phyloP scores from a whole-genome alignment of 2,797 vertebrate species.

The Astyanax mexicanus region DNA sequence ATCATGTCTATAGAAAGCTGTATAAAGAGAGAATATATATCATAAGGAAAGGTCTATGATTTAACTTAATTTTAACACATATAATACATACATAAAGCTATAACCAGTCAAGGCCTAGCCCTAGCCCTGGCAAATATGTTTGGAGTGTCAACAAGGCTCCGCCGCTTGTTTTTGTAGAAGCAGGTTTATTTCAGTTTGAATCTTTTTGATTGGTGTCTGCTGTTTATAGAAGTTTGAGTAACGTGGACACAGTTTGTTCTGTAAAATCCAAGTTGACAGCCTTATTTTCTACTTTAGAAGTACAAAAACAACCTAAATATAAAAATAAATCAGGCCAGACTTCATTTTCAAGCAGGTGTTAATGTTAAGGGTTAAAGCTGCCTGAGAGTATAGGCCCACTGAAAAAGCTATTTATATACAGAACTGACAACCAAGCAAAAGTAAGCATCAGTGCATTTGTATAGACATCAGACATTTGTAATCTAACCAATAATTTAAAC shows the following conservation, averaged over 20 bases:
- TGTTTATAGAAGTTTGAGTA: slow-evolving; percentile 1
- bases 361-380: neutral
- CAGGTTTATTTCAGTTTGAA: neutral
- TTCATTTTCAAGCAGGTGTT: neutral
- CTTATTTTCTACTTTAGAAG: neutral
- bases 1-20: neutral
- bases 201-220: neutral
- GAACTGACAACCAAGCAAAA: slow-evolving; percentile 21
- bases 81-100: neutral
- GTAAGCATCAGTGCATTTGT: slow-evolving; percentile 34
- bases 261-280: neutral
- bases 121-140: slow-evolving; percentile 1
- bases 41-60: slow-evolving; percentile 6
- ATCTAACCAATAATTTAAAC: neutral
- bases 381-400: slow-evolving; percentile 3
- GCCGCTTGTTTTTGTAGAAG: slow-evolving; percentile 13
- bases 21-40: slow-evolving; percentile 14
- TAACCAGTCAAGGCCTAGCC: neutral
- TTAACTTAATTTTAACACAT: neutral
- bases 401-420: slow-evolving; percentile 11
- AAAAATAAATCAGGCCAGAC: slow-evolving; percentile 17
- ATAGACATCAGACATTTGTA: slow-evolving; percentile 30
- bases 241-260: neutral
- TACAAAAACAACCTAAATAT: slow-evolving; percentile 23
- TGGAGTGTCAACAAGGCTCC: neutral